Evolutionary conservation across 2,113 vertebrate genomes (phyloP).

Genomic region (Lophura nycthemera): DNA sequence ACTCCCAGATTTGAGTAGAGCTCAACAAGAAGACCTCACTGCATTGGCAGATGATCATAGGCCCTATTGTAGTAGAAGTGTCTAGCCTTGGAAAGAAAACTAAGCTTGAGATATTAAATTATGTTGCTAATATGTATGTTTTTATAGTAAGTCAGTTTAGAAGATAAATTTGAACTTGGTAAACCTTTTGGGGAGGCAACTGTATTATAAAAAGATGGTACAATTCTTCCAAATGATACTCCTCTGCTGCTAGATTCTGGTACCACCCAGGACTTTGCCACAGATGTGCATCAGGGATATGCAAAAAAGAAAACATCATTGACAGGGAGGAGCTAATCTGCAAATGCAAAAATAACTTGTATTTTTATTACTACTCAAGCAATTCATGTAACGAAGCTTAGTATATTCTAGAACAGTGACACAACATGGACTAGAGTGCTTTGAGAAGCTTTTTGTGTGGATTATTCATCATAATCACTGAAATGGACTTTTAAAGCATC

Average conservation of each 20-base stretch:
- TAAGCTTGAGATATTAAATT: background rate
- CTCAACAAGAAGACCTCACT: background rate
- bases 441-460: constrained; percentile 24
- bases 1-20: background rate
- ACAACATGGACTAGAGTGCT: background rate
- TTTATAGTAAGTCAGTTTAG: background rate
- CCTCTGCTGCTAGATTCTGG: background rate
- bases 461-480: constrained; percentile 37
- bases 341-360: background rate
- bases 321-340: background rate
- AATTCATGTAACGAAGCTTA: background rate
- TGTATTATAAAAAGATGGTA: background rate
- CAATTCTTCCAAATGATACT: background rate
- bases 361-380: constrained; percentile 14
- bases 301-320: background rate
- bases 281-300: background rate
- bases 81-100: background rate
- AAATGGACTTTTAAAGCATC: constrained; percentile 27
- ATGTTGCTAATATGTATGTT: fast-evolving
- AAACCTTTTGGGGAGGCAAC: background rate
- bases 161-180: background rate
- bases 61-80: background rate
- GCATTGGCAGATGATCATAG: background rate
- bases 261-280: background rate
- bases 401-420: background rate